Conservation (phyloP, 2,797 vertebrate species). For the Takifugu ocellatus region DNA sequence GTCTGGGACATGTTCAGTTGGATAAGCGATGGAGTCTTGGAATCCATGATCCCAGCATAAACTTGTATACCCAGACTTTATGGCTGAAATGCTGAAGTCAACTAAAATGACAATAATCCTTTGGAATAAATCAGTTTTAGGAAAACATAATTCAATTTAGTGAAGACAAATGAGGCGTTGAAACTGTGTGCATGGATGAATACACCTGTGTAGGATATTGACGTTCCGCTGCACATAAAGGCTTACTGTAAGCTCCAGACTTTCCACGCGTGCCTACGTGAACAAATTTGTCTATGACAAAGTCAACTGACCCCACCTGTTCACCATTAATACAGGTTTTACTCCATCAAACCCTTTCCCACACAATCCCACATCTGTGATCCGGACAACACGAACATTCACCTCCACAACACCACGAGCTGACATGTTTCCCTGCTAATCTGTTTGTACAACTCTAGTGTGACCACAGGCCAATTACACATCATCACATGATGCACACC, state of each 20-base stretch:
- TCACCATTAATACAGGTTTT: conserved; percentile 61
- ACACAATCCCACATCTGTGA: conserved; percentile 69
- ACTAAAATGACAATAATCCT: conserved; percentile 32
- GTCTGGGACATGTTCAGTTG: too few relatives aligned
- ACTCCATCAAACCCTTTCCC: conserved; percentile 64
- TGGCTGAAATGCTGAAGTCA: conserved; percentile 11
- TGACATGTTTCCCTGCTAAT: conserved; percentile 70
- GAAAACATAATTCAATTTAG: conserved; percentile 41
- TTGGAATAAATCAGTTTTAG: conserved; percentile 31
- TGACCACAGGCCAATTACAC: conserved; percentile 66
- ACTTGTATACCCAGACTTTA: conserved; percentile 12
- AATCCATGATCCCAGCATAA: conserved; percentile 13
- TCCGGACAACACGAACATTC: conserved; percentile 60
- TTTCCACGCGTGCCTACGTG: conserved; percentile 16
- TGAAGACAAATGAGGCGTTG: conserved; percentile 35
- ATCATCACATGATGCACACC: conserved; percentile 57
- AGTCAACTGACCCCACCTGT: conserved; percentile 50
- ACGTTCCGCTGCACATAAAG: conserved; percentile 5
- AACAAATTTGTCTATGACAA: conserved; percentile 46
- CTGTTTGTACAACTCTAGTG: conserved; percentile 74
- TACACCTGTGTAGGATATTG: conserved; percentile 10
- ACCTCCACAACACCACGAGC: conserved; percentile 53
- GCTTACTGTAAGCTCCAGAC: conserved; percentile 8
- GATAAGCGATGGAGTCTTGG: too few relatives aligned
- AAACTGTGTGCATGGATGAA: conserved; percentile 16